These are phyloP conservation scores for Zosterops lateralis DNA, from an alignment of 2,113 vertebrate species.

Conservation along the genomic window DNA sequence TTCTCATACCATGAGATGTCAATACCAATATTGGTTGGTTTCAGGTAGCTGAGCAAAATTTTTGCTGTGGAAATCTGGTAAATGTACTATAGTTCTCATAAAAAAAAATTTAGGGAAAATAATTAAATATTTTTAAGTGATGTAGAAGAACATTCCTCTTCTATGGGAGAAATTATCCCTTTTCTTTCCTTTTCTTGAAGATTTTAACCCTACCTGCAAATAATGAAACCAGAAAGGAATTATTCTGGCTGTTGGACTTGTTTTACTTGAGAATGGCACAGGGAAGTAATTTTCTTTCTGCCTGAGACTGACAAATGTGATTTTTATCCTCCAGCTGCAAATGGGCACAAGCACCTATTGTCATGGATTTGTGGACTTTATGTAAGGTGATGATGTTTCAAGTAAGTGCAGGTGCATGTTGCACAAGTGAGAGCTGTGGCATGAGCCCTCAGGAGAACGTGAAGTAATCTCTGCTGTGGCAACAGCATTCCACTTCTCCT, in stretches of 20 bases:
- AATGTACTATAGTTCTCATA: not conserved
- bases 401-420: not conserved
- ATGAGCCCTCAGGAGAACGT: fast-evolving
- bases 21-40: not conserved
- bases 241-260: not conserved
- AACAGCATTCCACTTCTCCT: not conserved
- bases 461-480: not conserved
- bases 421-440: not conserved
- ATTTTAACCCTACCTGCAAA: not conserved
- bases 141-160: not conserved
- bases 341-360: not conserved
- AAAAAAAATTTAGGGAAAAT: not conserved
- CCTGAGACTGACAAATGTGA: not conserved
- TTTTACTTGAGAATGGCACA: not conserved
- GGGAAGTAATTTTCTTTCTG: not conserved
- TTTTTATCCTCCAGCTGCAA: not conserved
- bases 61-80: not conserved
- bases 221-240: not conserved
- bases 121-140: not conserved
- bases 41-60: not conserved
- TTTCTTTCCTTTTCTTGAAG: not conserved
- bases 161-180: not conserved
- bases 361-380: not conserved
- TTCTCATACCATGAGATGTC: not conserved
- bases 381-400: not conserved